Base-by-base conservation (phyloP, 2,113 vertebrate genomes). In the Triplophysa siluroides region DNA sequence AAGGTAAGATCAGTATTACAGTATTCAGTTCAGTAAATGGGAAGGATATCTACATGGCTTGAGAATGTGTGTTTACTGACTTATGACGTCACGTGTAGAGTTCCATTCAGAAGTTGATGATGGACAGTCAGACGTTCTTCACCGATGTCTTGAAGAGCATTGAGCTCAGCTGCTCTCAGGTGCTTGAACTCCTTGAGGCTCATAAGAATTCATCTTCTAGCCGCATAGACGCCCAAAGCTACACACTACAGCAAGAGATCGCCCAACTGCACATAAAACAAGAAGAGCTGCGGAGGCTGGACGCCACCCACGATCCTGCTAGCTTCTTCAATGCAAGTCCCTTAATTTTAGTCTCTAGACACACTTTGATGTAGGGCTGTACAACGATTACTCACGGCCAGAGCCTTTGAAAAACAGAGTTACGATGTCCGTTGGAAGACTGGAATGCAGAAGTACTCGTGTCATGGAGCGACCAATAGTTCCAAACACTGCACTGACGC, bases 271-370 rank as follows among this genome's bases (percentile, higher is more conserved):
- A 29, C 77, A 85, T 85, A 81, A 89, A 62, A 67, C 80, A 79
- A 14, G 87, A 90, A 4, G 91, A 92, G 81, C 81, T 93, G 66
- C 81, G 24, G 76, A 77, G 71, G 52, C 81, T 93, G 73, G 79
- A 83, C 0, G 62, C 72, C 38, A 89, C 88, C 77, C 85, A 91
- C 69, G 91, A 94, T 56, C 16, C 88, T 47, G 13, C 89, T 76
- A 82, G 81, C 60, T 93, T 93, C 56, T 72, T 92, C 63, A 92
- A 91, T 85, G 93, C 93, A 86, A 65, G 70, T 26, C 21, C 4
- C 2, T 16, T 10, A 16, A 9, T 45, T 24, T 16, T 76, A 12
- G 6, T 7, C 33, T 38, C 33, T 6, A 38, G 33, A 38, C 33
- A 38, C 33, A 38, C 33, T 38, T 38, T 45, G 10, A 45, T 45